A percentile compares a stretch with the other conserved stretches of the same genome.
Conservation (phyloP, 2,113 vertebrate species). For the Leptodactylus fuscus region DNA sequence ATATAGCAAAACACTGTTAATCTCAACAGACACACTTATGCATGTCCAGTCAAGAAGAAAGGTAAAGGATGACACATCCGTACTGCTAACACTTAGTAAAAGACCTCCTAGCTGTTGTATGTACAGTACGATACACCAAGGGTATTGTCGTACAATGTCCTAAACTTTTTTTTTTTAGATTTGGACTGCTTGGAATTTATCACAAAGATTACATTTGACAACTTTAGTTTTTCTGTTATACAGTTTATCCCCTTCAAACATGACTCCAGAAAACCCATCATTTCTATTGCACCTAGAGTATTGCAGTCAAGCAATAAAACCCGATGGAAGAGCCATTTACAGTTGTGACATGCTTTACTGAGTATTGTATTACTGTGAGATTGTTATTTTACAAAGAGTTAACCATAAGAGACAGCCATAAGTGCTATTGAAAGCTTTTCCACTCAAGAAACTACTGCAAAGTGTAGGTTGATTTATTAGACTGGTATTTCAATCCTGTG, state of each 20-base stretch:
- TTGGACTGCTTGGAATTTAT: neutral
- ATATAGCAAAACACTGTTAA: no score
- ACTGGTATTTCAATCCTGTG: neutral
- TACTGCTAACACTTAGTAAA: no score
- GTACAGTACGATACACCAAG: no score
- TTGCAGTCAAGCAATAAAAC: constrained; percentile 54
- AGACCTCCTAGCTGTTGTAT: no score
- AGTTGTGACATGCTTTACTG: constrained; percentile 60
- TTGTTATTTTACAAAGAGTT: constrained; percentile 56
- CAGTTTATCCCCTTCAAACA: constrained; percentile 9
- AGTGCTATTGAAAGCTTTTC: constrained; percentile 35
- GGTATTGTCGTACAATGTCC: no score
- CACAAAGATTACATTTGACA: constrained; percentile 6
- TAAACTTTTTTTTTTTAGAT: neutral
- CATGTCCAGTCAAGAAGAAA: no score
- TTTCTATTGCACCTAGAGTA: constrained; percentile 41
- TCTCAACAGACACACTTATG: no score
- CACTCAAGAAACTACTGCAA: constrained; percentile 5
- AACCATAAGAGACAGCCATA: constrained; percentile 57
- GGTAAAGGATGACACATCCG: no score
- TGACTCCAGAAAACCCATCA: constrained; percentile 49
- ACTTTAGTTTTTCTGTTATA: neutral
- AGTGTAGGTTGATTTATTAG: constrained; percentile 41
- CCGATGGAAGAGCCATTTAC: constrained; percentile 43
- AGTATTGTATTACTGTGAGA: constrained; percentile 50